Evolutionary conservation across 1,140 invertebrate species (phyloP), one percentile per base, ranked within the genome.

Genomic region (Zaprionus vittiger): DNA sequence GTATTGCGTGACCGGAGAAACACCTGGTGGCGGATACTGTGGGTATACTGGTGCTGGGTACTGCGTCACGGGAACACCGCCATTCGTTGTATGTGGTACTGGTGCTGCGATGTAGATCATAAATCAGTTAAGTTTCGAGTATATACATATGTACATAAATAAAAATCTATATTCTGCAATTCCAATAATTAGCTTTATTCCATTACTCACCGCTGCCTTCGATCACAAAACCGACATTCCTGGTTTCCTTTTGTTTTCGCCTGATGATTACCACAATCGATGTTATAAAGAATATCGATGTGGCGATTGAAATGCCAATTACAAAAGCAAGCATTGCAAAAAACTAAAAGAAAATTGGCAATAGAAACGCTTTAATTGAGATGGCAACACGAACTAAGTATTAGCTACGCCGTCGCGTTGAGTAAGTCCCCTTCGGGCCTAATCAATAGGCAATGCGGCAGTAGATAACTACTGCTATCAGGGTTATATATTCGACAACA

Each of bases 391-490:
- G 60, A 57, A 76, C 73, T 71, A 55, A 70, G n/a, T 12, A 14
- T 56, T 4, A 3, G 9, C 22, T 34, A 12, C 26, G 2, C 24
- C 52, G 17, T 31, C 20, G 61, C 54, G 28, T 56, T 56, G 28
- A 7, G 47, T 73, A 55, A 49, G 56, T 41, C 20, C 54, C 28
- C 66, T 34, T 14, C 38, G 15, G 12, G 52, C 59, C 54, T 75
- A 70, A 75, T 75, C 73, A 75, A 70, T 70, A 17, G 38, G 11
- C 57, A 54, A 34, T 68, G 54, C 38, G 14, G 20, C 2, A 17
- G 28, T 5, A 59, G 73, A 75, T 75, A 75, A 75, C 24, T 14
- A 34, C 20, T 34, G 49, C 38, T 75, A 74, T 47, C 56, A 59
- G 47, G 4, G 63, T 38, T 60, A 47, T 54, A 20, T 64, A 38